Base-by-base conservation (phyloP, 2,797 vertebrate species). In the Enteromius argenteus region DNA sequence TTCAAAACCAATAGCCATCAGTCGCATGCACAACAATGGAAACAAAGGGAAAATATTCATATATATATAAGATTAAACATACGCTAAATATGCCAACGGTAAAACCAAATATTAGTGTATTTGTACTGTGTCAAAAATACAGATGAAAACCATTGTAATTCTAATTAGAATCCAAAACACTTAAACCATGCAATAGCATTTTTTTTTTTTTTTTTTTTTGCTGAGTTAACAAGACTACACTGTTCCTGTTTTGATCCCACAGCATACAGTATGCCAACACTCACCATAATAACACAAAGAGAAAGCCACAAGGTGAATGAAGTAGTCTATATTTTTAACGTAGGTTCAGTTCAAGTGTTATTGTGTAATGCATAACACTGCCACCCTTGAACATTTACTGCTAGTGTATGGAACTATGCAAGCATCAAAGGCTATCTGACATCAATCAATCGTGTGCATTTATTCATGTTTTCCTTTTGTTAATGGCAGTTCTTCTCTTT, bases 1-100 rank as follows among this genome's bases (percentile, higher is more conserved):
- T 74, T 66, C 58, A 39, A 62, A 81, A 81, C 42, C 71, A 82
- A 74, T 74, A 51, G 44, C 15, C 58, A 74, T 74, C 44, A 2
- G 42, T 66, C 14, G 30, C 32, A 44, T 66, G 56, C 71, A 81
- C 30, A 49, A 66, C 15, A 82, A 53, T 66, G n/a, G 14, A 6
- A 74, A 64, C 42, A 74, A 49, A 72, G 49, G 39, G 8, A 30
- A 73, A 27, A 74, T 51, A 51, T 66, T 35, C 2, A 27, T 21
- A 51, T 19, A 51, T 58, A 27, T 32, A 8, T 32, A 64, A 64
- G 21, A 68, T n/a, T 19, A 68, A 68, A 68, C 19, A 0, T 64
- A 39, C 9, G 37, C 35, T 68, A 21, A 10, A 67, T 30, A 32
- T 32, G 14, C 11, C 6, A 35, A 17, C 8, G 15, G 27, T 32